Base-by-base conservation (phyloP, 2,888 invertebrate genomes). In the Orthosia cruda region DNA sequence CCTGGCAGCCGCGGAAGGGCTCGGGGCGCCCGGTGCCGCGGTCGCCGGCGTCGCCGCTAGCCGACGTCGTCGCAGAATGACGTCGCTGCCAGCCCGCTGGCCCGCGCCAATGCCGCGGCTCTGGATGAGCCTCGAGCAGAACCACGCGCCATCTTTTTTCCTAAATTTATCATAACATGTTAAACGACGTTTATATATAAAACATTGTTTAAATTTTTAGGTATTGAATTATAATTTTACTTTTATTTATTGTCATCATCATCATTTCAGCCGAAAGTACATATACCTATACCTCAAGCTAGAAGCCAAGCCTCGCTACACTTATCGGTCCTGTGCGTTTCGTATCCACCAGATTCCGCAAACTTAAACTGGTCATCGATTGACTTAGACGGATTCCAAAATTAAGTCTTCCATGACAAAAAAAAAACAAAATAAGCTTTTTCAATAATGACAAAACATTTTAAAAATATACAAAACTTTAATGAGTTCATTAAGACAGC, bases 21-120 rank as follows among this genome's bases (percentile, higher is more conserved):
- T 45, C 86, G 85, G 88, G 89, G 81, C 91, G 88, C 87, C 92
- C 90, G 89, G 87, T 92, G 94, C 90, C 88, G 89, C 91, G 91
- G 92, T 90, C 92, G 93, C 90, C 93, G 91, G 80, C 85, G 94
- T 93, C 92, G 81, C 57, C 92, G 91, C 74, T 45, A 32, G 52
- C 66, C 54, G 73, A 73, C 73, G 40, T 40, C 40, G 40, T 40
- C 40, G 40, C 40, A 40, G 40, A 7, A 1, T 40, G 40, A 40
- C 40, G 40, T 40, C 40, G 40, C 40, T 40, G 40, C 9, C 40
- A 7, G 40, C 40, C 40, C 40, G 68, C 92, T 91, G 91, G 90
- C 89, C 82, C 47, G 90, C 91, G 92, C 92, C 87, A 86, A 91
- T 93, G 89, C 69, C 87, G 87, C 80, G 66, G 81, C 89, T 87